Base-by-base conservation (phyloP, 2,888 invertebrate species). In the Octonoba sinensis region DNA sequence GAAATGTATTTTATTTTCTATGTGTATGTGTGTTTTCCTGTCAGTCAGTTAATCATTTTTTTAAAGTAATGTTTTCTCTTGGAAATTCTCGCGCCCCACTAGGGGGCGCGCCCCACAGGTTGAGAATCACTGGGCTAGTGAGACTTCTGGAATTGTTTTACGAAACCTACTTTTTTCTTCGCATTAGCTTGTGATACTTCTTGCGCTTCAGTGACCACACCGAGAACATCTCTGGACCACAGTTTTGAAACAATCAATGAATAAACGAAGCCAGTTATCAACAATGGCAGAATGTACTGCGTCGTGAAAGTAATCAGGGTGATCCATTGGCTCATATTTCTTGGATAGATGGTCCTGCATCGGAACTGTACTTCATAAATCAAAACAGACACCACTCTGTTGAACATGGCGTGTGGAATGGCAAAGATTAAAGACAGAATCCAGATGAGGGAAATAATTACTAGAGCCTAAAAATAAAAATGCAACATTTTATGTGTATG, bases 281-380 rank as follows among this genome's bases (percentile, higher is more conserved):
- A 74, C 62, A 90, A 85, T 0, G 90, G 90, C 15, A 89, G 84
- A 60, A 88, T 85, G 85, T 89, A 90, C 85, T 90, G 90, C 3
- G 88, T 86, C 3, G 88, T 65, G 59, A 89, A 87, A 3, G 89
- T 89, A 12, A 76, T 36, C 44, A 85, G 49, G 1, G 82, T 83
- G 8, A 84, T 65, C 70, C 76, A 84, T 13, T 54, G 47, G 13
- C 51, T 66, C 13, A 65, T 67, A n/a, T 81, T 70, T 12, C 27
- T 51, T 0, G 85, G 85, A 44, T 78, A 84, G 8, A 24, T 16
- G 1, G 83, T 59, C 13, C 65, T 71, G 51, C 84, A 84, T 16
- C 84, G 51, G 13, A 78, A 54, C 15, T 83, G 47, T 13, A 13
- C 46, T 22, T 57, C 49, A 59, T 56, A 83, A 6, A 76, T 54